phyloP scores from a whole-genome alignment of 1,140 invertebrate species.

The Drosophila pachea region DNA sequence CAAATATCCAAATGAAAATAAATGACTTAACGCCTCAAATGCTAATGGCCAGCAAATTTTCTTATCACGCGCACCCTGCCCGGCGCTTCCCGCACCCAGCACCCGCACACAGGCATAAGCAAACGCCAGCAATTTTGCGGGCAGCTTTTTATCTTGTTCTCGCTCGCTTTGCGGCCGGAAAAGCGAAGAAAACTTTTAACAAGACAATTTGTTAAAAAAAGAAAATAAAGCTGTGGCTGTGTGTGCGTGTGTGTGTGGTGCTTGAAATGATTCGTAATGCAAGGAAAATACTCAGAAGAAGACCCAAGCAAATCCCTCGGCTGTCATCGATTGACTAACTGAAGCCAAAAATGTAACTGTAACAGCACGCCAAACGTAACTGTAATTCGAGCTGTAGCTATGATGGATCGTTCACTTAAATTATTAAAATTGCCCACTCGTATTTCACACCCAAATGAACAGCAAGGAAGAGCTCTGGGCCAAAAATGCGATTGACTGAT shows the following conservation, averaged over 20 bases:
- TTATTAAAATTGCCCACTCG: conserved; percentile 78
- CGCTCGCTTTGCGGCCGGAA: conserved; percentile 28
- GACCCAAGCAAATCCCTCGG: not conserved
- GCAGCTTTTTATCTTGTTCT: conserved; percentile 64
- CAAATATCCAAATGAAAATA: conserved; percentile 65
- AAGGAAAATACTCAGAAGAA: too few relatives aligned
- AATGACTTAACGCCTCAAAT: conserved; percentile 77
- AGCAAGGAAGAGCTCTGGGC: conserved; percentile 1
- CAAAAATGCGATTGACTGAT: conserved; percentile 49
- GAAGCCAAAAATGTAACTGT: too few relatives aligned
- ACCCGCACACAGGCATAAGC: conserved; percentile 15
- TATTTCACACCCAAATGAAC: conserved; percentile 65
- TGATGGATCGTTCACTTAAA: conserved; percentile 79
- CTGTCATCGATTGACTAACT: conserved; percentile 1
- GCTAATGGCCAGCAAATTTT: conserved; percentile 77
- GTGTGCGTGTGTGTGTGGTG: conserved; percentile 6
- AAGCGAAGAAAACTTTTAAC: conserved; percentile 59
- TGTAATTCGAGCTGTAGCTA: conserved; percentile 71
- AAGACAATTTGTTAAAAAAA: conserved; percentile 74
- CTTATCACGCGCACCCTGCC: conserved; percentile 47
- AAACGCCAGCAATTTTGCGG: conserved; percentile 49
- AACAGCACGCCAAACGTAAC: too few relatives aligned
- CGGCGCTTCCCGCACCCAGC: not conserved
- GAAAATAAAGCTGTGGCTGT: conserved; percentile 14
- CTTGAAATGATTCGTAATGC: not conserved